Conservation (phyloP, 2,113 vertebrate species). For the Xerus inauris region DNA sequence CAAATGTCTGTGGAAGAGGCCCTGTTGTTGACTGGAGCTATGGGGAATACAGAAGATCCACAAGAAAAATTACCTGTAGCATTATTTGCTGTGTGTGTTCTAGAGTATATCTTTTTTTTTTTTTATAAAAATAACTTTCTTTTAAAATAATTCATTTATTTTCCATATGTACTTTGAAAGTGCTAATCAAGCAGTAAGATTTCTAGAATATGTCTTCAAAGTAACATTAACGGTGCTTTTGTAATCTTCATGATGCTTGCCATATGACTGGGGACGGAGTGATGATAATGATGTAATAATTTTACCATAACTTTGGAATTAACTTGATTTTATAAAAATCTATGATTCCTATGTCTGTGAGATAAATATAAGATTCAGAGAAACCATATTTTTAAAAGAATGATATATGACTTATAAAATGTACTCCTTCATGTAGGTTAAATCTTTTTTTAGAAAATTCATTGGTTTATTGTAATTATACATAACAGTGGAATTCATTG, state of each 20-base stretch:
- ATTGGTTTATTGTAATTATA: too few relatives aligned
- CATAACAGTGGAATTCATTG: too few relatives aligned
- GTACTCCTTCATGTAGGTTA: not conserved
- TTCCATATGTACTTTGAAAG: too few relatives aligned
- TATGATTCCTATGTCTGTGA: not conserved
- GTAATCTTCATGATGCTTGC: not conserved
- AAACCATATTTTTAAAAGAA: not conserved
- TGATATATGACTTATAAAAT: not conserved
- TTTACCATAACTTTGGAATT: not conserved
- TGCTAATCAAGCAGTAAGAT: too few relatives aligned
- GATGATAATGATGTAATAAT: not conserved
- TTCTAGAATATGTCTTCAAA: not conserved
- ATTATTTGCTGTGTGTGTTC: not conserved
- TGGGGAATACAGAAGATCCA: not conserved
- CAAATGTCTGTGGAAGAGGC: not conserved
- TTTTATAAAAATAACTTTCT: too few relatives aligned
- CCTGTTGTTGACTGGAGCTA: not conserved
- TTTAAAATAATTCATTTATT: too few relatives aligned
- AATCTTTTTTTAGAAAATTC: not conserved
- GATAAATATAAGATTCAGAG: not conserved
- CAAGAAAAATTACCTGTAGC: not conserved
- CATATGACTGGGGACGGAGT: not conserved
- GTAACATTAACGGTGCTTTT: not conserved
- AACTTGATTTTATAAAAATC: not conserved
- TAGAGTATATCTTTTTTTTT: not conserved